Conservation (phyloP, 2,888 invertebrate genomes). For the Ectemnius cavifrons region DNA sequence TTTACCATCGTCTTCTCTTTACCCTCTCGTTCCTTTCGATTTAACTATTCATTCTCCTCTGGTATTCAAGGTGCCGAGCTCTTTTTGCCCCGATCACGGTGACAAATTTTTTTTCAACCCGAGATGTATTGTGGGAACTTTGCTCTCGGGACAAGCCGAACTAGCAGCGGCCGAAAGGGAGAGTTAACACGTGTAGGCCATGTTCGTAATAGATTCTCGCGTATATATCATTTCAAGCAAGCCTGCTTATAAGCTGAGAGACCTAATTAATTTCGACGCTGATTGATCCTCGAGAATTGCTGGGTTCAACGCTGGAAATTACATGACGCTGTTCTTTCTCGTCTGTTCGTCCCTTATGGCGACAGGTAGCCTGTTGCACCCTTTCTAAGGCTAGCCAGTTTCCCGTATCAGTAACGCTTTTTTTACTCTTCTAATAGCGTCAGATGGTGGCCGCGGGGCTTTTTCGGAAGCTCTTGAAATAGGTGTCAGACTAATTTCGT, state of each 20-base stretch:
- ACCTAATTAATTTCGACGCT: constrained; percentile 68
- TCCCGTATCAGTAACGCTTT: constrained; percentile 49
- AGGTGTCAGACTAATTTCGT: constrained; percentile 25
- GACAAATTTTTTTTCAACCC: background rate
- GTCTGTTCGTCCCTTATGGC: constrained; percentile 23
- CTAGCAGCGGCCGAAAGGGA: too few relatives aligned
- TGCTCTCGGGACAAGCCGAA: background rate
- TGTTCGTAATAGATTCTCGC: constrained; percentile 51
- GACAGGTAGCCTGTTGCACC: constrained; percentile 45
- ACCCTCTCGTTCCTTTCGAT: too few relatives aligned
- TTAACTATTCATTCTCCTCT: too few relatives aligned
- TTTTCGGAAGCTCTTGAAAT: constrained; percentile 31
- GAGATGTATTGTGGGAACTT: constrained; percentile 18
- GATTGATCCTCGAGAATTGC: constrained; percentile 66
- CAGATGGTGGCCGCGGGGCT: constrained; percentile 52
- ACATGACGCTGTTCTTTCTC: constrained; percentile 18
- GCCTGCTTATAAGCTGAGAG: constrained; percentile 31
- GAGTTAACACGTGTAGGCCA: constrained; percentile 44
- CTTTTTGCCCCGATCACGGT: background rate
- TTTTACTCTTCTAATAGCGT: constrained; percentile 21
- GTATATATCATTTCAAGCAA: constrained; percentile 58
- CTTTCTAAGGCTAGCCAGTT: background rate
- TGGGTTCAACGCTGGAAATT: constrained; percentile 40
- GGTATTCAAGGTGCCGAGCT: too few relatives aligned
- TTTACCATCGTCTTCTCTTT: too few relatives aligned